Evolutionary conservation across 1,140 invertebrate genomes (phyloP).

Genomic region (Caenorhabditis briggsae): DNA sequence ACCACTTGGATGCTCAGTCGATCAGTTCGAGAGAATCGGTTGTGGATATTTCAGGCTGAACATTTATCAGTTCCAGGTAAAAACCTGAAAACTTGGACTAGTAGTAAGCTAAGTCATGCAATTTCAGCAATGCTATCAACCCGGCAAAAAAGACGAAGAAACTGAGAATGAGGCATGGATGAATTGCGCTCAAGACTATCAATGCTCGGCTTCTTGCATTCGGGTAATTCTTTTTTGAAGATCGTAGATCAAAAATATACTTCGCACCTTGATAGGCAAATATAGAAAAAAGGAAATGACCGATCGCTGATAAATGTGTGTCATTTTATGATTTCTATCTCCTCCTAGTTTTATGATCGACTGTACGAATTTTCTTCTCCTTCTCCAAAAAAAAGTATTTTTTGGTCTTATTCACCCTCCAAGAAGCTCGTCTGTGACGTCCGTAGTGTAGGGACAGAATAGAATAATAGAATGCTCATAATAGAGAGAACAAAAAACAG

Average conservation of each 20-base stretch:
- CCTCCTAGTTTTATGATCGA: constrained; percentile 23
- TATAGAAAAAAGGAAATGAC: constrained; percentile 12
- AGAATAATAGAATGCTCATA: neutral
- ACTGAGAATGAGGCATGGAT: constrained; percentile 75
- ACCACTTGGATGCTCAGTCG: constrained; percentile 73
- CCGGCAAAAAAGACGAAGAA: constrained; percentile 76
- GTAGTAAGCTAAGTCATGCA: neutral
- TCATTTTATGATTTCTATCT: constrained; percentile 18
- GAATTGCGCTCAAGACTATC: constrained; percentile 76
- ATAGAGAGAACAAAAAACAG: neutral
- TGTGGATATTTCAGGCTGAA: constrained; percentile 78
- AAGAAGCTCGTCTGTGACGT: constrained; percentile 2
- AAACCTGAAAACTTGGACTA: neutral
- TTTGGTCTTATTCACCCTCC: neutral
- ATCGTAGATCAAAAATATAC: constrained; percentile 43
- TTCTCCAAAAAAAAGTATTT: neutral
- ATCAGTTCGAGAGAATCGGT: constrained; percentile 72
- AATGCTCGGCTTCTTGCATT: constrained; percentile 76
- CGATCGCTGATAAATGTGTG: constrained; percentile 18
- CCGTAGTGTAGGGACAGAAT: neutral
- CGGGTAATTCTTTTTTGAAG: constrained; percentile 68
- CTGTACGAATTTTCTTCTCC: constrained; percentile 30
- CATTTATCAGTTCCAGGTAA: constrained; percentile 77
- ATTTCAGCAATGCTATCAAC: constrained; percentile 78
- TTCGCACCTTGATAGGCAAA: neutral